Evolutionary conservation across 1,140 invertebrate species (phyloP).

Genomic region (Drosophila arizonae): DNA sequence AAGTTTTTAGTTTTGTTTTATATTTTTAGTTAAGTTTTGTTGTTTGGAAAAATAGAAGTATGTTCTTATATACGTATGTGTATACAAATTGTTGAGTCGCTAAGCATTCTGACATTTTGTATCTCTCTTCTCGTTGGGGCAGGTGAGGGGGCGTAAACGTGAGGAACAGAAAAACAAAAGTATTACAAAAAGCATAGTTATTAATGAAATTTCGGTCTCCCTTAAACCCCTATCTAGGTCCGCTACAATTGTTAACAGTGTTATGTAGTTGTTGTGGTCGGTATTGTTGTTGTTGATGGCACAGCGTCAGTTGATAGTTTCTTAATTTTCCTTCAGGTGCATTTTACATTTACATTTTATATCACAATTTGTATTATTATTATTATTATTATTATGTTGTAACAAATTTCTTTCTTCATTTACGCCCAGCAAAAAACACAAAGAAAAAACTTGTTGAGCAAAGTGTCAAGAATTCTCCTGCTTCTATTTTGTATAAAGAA

Average conservation of each 20-base stretch:
- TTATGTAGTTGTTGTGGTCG: conserved; percentile 46
- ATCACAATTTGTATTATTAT: conserved; percentile 66
- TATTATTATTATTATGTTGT: conserved; percentile 67
- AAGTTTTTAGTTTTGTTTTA: conserved; percentile 34
- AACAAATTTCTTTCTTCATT: too few relatives aligned
- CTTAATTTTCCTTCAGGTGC: conserved; percentile 66
- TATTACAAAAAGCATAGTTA: conserved; percentile 19
- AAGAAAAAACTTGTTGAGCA: conserved; percentile 51
- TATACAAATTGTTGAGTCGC: conserved; percentile 36
- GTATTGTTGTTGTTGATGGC: conserved; percentile 55
- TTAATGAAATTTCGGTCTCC: conserved; percentile 27
- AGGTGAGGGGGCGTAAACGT: conserved; percentile 58
- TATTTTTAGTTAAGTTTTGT: conserved; percentile 53
- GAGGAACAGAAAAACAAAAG: conserved; percentile 41
- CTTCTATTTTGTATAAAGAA: conserved; percentile 16
- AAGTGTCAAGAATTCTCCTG: conserved; percentile 61
- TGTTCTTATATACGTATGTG: conserved; percentile 48
- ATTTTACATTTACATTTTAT: conserved; percentile 79
- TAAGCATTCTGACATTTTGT: conserved; percentile 61
- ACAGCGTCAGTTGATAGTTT: conserved; percentile 77
- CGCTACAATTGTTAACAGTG: conserved; percentile 18
- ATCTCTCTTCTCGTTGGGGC: conserved; percentile 13
- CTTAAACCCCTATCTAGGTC: conserved; percentile 19
- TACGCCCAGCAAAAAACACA: conserved; percentile 55
- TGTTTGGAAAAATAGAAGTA: conserved; percentile 73